Evolutionary conservation across 1,140 invertebrate genomes (phyloP), one percentile per base, ranked within the genome.

Genomic region (Lasaia peninsularis): DNA sequence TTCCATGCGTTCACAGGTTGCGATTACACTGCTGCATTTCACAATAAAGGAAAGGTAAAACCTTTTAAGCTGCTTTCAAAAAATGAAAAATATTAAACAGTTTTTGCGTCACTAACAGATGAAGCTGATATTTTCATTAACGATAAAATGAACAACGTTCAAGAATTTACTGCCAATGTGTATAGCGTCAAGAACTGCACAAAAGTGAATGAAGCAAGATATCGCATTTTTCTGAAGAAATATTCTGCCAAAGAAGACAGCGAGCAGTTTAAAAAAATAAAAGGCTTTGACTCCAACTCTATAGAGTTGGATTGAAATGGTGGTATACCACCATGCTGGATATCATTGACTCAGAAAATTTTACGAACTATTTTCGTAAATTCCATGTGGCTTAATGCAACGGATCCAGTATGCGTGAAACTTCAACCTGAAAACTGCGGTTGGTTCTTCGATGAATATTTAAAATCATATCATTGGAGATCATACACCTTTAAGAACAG

Each of bases 11-110:
- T 60, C 59, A 78, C 73, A 37, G 70, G 73, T 31, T 80, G 65
- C 50, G 72, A 83, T 70, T 80, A 78, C 53, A 75, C 68, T 14
- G 68, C 73, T 37, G 67, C 67, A 32, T 83, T 81, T 70, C 65
- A 73, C 49, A 70, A 71, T 16, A 81, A 75, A 75, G 75, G 73
- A 35, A 81, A 80, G 67, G 58, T 80, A 21, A 66, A 59, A 63
- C 71, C 73, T 44, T 80, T 74, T 60, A 44, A 75, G 52, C 51
- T 63, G 33, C 62, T 79, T 67, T 67, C 62, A 9, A 73, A 71
- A 67, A 74, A 78, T 61, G 62, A 69, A 66, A 63, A 52, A 50
- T 73, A 69, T 62, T 68, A 71, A 69, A 73, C 34, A 66, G 56
- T 68, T 60, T 80, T 83, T 69, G 63, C 70, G 33, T 75, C 72